Conservation (phyloP, 2,888 invertebrate genomes). For the Pristionchus mayeri region DNA sequence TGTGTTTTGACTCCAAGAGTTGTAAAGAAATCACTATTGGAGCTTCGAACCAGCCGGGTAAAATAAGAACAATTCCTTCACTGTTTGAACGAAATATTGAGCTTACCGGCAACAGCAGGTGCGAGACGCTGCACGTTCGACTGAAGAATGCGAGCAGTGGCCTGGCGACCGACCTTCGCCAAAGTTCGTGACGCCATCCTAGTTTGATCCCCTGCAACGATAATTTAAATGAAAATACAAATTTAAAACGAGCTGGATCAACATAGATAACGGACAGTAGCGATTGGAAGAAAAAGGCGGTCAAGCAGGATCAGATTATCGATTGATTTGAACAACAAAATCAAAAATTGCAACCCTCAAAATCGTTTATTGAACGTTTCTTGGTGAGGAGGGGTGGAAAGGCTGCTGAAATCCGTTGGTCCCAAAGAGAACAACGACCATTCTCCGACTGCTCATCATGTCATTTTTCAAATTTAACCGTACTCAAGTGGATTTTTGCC, state of each 20-base stretch:
- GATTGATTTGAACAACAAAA: not conserved
- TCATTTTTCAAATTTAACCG: too few relatives aligned
- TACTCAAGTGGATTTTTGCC: too few relatives aligned
- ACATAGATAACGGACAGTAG: not conserved
- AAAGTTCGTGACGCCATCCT: conserved; percentile 68
- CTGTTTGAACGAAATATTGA: not conserved
- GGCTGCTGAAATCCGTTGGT: not conserved
- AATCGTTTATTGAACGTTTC: not conserved
- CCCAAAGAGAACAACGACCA: too few relatives aligned
- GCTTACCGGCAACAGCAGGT: not conserved
- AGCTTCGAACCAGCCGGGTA: not conserved
- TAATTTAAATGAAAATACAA: not conserved
- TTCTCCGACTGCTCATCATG: not conserved
- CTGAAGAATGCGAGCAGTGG: conserved; percentile 65
- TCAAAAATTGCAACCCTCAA: not conserved
- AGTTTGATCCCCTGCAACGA: conserved; percentile 2
- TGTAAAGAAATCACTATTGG: not conserved
- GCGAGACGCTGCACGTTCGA: conserved; percentile 21
- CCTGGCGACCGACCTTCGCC: conserved; percentile 65
- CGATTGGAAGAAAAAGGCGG: not conserved
- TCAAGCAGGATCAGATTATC: not conserved
- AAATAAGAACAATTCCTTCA: not conserved
- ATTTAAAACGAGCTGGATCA: not conserved
- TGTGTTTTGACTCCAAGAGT: conserved; percentile 16
- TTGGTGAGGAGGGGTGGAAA: not conserved